Conservation (phyloP, 2,113 vertebrate species). For the Callithrix jacchus region DNA sequence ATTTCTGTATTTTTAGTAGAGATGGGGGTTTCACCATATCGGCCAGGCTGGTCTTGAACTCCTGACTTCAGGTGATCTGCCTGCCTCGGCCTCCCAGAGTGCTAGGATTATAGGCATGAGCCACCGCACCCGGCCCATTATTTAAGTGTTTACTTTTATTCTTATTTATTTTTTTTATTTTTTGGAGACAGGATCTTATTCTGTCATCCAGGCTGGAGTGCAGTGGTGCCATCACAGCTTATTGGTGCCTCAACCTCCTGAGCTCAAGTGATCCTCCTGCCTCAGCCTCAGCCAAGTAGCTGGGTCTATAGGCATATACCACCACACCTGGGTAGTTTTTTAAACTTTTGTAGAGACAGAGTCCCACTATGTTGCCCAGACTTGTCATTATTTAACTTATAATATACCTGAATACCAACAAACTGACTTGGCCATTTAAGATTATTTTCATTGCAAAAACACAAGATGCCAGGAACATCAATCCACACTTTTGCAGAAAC, state of each 20-base stretch:
- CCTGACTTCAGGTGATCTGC: background rate
- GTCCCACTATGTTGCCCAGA: too few relatives aligned
- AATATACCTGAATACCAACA: background rate
- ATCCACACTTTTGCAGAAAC: background rate
- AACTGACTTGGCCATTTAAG: background rate
- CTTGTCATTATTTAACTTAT: background rate
- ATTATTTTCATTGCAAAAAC: slow-evolving; percentile 27
- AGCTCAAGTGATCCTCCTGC: too few relatives aligned
- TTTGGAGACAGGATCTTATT: too few relatives aligned
- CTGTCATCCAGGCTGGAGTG: too few relatives aligned
- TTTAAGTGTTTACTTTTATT: too few relatives aligned
- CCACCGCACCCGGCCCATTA: background rate
- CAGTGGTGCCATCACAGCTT: too few relatives aligned
- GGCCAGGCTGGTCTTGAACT: background rate
- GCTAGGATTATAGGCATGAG: background rate
- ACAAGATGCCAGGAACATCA: background rate
- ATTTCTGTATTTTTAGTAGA: background rate
- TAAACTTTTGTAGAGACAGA: too few relatives aligned
- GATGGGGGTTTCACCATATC: background rate
- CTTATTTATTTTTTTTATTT: too few relatives aligned
- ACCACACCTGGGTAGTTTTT: too few relatives aligned
- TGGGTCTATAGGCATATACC: too few relatives aligned
- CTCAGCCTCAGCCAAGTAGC: too few relatives aligned
- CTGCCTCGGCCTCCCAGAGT: background rate
- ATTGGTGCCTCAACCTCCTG: too few relatives aligned